Evolutionary conservation across 2,888 invertebrate genomes (phyloP).

Genomic region (Agrochola lychnidis): DNA sequence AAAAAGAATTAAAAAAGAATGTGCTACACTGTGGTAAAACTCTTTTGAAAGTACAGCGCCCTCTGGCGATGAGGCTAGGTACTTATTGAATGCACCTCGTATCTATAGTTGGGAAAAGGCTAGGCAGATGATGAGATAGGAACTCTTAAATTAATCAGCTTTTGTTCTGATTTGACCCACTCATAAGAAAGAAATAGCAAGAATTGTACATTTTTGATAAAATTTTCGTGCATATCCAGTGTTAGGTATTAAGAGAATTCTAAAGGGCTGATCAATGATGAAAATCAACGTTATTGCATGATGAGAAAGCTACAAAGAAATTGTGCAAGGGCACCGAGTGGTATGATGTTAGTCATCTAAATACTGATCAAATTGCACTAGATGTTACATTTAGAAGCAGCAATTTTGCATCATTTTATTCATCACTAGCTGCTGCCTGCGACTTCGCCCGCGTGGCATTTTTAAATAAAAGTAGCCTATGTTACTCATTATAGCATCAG

Average conservation of each 20-base stretch:
- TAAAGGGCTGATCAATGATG: neutral
- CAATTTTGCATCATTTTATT: slow-evolving; percentile 17
- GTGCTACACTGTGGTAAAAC: too few relatives aligned
- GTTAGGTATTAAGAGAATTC: neutral
- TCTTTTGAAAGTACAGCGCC: too few relatives aligned
- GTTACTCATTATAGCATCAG: too few relatives aligned
- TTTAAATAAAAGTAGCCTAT: too few relatives aligned
- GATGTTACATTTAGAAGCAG: neutral
- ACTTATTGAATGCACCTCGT: too few relatives aligned
- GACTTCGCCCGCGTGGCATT: too few relatives aligned
- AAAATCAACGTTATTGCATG: slow-evolving; percentile 2
- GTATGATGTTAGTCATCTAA: slow-evolving; percentile 26
- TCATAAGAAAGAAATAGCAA: neutral
- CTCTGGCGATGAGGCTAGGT: too few relatives aligned
- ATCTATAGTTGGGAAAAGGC: neutral
- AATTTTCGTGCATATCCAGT: neutral
- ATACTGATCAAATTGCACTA: slow-evolving; percentile 7
- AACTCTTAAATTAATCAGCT: neutral
- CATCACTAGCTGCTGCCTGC: neutral
- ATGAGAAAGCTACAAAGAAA: slow-evolving; percentile 2
- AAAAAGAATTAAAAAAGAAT: too few relatives aligned
- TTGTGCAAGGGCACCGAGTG: neutral
- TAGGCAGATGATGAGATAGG: neutral
- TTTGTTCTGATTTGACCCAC: neutral
- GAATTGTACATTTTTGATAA: neutral